Evolutionary conservation across 2,797 vertebrate genomes (phyloP).

Genomic region (Sandelia bainsii): DNA sequence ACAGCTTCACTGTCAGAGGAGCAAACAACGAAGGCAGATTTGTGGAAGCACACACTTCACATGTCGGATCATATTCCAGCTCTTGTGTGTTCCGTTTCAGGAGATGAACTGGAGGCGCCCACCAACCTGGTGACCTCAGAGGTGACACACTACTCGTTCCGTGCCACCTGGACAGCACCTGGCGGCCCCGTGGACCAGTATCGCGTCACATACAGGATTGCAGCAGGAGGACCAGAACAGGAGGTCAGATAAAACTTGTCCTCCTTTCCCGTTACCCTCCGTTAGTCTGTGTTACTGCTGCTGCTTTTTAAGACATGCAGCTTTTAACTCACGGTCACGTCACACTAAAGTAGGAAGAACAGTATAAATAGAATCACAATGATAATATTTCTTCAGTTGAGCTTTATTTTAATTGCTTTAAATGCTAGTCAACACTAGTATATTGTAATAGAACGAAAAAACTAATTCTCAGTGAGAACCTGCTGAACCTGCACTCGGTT

Average conservation of each 20-base stretch:
- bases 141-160: constrained; percentile 90
- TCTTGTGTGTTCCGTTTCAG: constrained; percentile 45
- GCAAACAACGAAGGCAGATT: constrained; percentile 38
- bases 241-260: constrained; percentile 83
- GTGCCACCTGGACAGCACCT: constrained; percentile 91
- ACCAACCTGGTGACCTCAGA: constrained; percentile 92
- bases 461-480: too few relatives aligned
- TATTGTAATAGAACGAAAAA: too few relatives aligned
- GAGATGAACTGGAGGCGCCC: constrained; percentile 83
- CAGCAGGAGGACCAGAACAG: constrained; percentile 84
- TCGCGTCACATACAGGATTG: constrained; percentile 87
- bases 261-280: too few relatives aligned
- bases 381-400: too few relatives aligned
- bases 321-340: neutral
- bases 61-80: constrained; percentile 36
- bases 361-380: too few relatives aligned
- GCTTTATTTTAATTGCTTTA: too few relatives aligned
- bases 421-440: too few relatives aligned
- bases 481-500: too few relatives aligned
- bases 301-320: neutral
- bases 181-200: constrained; percentile 88
- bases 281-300: neutral
- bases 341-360: neutral
- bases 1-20: constrained; percentile 16
- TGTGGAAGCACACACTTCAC: constrained; percentile 47